phyloP scores from a whole-genome alignment of 2,888 invertebrate genomes.

The Galeruca laticollis region DNA sequence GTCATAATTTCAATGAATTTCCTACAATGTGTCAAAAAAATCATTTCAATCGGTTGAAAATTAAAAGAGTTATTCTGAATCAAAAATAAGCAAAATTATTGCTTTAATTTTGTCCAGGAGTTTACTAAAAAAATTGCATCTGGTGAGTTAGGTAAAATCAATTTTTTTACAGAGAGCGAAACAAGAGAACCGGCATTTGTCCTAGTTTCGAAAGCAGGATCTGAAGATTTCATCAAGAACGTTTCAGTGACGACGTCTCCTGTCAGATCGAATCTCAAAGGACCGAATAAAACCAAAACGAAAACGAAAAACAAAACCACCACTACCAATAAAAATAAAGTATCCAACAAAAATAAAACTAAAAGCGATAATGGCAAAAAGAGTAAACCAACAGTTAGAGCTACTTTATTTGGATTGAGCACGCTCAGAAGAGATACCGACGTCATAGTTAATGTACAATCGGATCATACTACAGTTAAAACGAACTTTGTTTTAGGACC shows the following conservation, averaged over 20 bases:
- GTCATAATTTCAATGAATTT: no score
- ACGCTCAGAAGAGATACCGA: constrained; percentile 84
- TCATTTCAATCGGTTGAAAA: no score
- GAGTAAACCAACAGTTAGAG: constrained; percentile 76
- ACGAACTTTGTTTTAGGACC: constrained; percentile 87
- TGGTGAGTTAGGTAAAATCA: no score
- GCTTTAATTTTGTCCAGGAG: no score
- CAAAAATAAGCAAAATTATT: no score
- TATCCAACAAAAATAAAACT: constrained; percentile 54
- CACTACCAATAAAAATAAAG: constrained; percentile 53
- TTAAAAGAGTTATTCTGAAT: no score
- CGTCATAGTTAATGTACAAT: constrained; percentile 83
- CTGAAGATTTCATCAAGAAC: constrained; percentile 44
- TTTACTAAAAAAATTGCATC: no score
- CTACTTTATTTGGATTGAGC: constrained; percentile 84
- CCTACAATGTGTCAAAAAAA: no score
- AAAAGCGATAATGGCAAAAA: constrained; percentile 62
- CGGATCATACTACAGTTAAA: constrained; percentile 84
- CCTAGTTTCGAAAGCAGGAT: constrained; percentile 61
- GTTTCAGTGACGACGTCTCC: constrained; percentile 47
- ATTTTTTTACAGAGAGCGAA: constrained; percentile 57
- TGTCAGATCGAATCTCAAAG: constrained; percentile 24
- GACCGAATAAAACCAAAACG: constrained; percentile 45
- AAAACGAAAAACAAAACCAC: constrained; percentile 62
- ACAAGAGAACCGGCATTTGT: constrained; percentile 62